These are phyloP conservation scores for Chromobotia macracanthus DNA, from an alignment of 2,797 vertebrate genomes.

Conservation along the genomic window DNA sequence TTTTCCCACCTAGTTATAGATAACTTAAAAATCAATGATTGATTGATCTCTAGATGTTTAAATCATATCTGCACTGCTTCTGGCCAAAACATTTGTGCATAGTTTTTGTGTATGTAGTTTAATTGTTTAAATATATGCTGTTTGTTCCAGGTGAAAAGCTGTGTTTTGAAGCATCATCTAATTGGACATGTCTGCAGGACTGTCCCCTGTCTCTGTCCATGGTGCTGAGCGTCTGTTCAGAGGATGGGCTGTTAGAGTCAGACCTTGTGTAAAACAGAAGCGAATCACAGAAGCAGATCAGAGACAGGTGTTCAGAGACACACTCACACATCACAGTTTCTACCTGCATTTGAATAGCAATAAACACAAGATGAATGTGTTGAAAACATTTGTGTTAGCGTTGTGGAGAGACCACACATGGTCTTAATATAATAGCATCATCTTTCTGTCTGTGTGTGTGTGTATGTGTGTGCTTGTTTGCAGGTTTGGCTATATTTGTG, in stretches of 20 bases:
- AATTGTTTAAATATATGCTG: not conserved
- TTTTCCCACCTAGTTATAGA: too few relatives aligned
- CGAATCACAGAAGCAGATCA: conserved; percentile 2
- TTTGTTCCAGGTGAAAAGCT: too few relatives aligned
- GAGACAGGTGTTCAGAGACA: not conserved
- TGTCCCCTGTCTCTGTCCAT: conserved; percentile 5
- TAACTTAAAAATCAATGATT: too few relatives aligned
- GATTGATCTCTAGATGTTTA: not conserved
- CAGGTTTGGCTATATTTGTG: too few relatives aligned
- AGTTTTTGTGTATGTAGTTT: not conserved
- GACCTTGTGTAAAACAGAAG: not conserved
- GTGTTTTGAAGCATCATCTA: not conserved
- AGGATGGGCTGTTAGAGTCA: not conserved
- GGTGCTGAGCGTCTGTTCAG: not conserved
- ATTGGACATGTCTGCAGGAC: not conserved
- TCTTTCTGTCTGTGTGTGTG: not conserved
- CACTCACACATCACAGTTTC: not conserved
- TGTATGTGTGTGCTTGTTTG: not conserved
- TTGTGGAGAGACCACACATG: too few relatives aligned
- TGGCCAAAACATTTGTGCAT: not conserved
- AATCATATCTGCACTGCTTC: not conserved
- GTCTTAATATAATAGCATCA: too few relatives aligned
- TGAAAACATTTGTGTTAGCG: too few relatives aligned
- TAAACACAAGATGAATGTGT: too few relatives aligned
- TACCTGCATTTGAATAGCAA: not conserved